Conservation (phyloP, 1,140 invertebrate species). For the Solenopsis fugax region DNA sequence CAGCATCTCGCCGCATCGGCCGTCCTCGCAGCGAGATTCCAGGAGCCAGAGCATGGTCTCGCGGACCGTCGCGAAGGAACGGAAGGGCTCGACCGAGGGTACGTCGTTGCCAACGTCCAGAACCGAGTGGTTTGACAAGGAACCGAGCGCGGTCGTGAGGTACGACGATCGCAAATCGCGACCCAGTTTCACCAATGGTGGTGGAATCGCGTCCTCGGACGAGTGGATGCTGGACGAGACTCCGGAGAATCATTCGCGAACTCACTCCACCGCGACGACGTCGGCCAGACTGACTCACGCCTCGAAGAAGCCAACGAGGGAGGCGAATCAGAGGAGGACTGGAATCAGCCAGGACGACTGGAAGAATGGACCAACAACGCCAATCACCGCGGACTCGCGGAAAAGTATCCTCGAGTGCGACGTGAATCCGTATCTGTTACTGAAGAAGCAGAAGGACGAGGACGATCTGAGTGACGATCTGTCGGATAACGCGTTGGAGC, state of each 20-base stretch:
- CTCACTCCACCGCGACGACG: conserved; percentile 9
- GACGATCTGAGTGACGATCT: conserved; percentile 86
- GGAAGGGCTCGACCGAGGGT: conserved; percentile 68
- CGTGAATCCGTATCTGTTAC: conserved; percentile 94
- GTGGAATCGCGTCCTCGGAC: conserved; percentile 52
- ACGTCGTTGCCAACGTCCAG: conserved; percentile 43
- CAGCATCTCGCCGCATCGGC: conserved; percentile 88
- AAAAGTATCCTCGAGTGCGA: conserved; percentile 94
- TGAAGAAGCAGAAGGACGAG: conserved; percentile 86
- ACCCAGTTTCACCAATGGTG: conserved; percentile 49
- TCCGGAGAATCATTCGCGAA: conserved; percentile 18
- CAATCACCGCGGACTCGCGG: conserved; percentile 78
- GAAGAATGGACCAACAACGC: conserved; percentile 38
- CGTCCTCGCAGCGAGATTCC: conserved; percentile 86
- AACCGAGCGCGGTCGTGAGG: conserved; percentile 49
- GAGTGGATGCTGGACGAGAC: conserved; percentile 68
- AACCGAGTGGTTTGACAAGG: conserved; percentile 83
- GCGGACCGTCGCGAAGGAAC: conserved; percentile 81
- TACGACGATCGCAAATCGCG: conserved; percentile 74
- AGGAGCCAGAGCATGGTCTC: conserved; percentile 86
- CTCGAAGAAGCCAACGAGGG: conserved; percentile 54
- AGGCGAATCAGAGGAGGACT: conserved; percentile 38
- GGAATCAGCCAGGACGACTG: conserved; percentile 53
- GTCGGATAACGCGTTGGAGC: conserved; percentile 86
- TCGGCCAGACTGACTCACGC: conserved; percentile 18